Percentiles rank a stretch among this genome's conserved stretches.
These are phyloP conservation scores for Drosophila nasuta DNA, from an alignment of 1,140 invertebrate species.

Conservation along the genomic window DNA sequence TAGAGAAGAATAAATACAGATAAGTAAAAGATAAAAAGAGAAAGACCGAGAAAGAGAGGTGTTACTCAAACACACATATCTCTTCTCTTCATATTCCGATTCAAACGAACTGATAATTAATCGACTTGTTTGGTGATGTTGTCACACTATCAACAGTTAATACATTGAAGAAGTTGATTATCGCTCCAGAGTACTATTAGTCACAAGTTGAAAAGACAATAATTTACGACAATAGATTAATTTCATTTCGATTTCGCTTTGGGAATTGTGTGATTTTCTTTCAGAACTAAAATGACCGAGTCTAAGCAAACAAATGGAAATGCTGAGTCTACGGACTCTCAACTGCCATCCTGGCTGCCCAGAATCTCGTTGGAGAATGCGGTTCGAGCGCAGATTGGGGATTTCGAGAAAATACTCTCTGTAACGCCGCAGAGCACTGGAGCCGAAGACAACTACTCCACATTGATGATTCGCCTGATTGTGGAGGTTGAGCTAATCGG, in stretches of 20 bases:
- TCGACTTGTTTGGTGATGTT: background rate
- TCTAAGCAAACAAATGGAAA: constrained; percentile 52
- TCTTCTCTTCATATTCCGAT: background rate
- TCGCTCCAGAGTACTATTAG: background rate
- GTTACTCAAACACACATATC: constrained; percentile 1
- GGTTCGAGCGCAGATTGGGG: constrained; percentile 49
- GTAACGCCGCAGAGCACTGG: constrained; percentile 40
- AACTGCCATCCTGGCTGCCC: constrained; percentile 63
- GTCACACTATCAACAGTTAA: constrained; percentile 10
- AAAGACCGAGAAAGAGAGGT: background rate
- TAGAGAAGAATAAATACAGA: background rate
- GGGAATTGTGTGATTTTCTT: background rate
- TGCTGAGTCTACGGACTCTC: constrained; percentile 11
- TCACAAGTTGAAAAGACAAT: constrained; percentile 8
- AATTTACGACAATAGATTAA: constrained; percentile 30
- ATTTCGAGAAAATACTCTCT: constrained; percentile 55
- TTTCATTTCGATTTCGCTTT: constrained; percentile 1
- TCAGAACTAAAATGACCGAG: constrained; percentile 59
- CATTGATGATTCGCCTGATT: constrained; percentile 59
- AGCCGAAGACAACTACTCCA: constrained; percentile 66
- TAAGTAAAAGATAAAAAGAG: background rate
- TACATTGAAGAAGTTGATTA: constrained; percentile 3
- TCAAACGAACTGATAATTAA: constrained; percentile 11
- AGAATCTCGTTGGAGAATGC: constrained; percentile 70
- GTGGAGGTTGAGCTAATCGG: constrained; percentile 70